A percentile compares a stretch with the other conserved stretches of the same genome.
Conservation (phyloP, 2,113 vertebrate genomes). For the Anhinga anhinga region DNA sequence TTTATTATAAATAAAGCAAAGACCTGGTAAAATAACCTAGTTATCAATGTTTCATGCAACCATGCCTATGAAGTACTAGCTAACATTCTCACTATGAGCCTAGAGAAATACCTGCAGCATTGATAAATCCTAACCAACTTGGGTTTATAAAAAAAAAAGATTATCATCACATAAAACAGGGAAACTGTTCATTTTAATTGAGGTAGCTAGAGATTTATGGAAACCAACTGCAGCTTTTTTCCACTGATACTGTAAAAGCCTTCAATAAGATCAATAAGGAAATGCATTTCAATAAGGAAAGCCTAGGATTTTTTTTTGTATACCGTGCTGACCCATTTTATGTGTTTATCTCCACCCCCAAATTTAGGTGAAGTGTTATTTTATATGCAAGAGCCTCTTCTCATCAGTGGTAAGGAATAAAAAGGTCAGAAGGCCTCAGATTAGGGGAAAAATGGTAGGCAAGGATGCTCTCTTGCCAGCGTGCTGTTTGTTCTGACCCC, state of each 20-base stretch:
- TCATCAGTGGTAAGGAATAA: constrained; percentile 2
- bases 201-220: constrained; percentile 30
- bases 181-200: constrained; percentile 52
- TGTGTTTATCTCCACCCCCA: constrained; percentile 1
- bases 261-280: constrained; percentile 18
- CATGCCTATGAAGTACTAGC: constrained; percentile 48
- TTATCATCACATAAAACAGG: constrained; percentile 7
- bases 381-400: not conserved
- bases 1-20: constrained; percentile 74
- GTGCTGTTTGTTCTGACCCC: not conserved
- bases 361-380: constrained; percentile 18
- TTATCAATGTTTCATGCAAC: constrained; percentile 57
- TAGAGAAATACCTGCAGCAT: constrained; percentile 38
- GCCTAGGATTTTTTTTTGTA: not conserved
- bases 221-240: constrained; percentile 27
- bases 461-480: not conserved
- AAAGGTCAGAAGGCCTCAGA: constrained; percentile 24
- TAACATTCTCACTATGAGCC: constrained; percentile 38
- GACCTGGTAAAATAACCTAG: constrained; percentile 66
- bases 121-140: constrained; percentile 37
- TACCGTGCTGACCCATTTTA: not conserved
- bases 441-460: not conserved
- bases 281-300: not conserved
- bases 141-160: constrained; percentile 24
- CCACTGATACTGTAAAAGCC: constrained; percentile 5